Evolutionary conservation across 2,888 invertebrate species (phyloP).

Genomic region (Strigamia maritima): DNA sequence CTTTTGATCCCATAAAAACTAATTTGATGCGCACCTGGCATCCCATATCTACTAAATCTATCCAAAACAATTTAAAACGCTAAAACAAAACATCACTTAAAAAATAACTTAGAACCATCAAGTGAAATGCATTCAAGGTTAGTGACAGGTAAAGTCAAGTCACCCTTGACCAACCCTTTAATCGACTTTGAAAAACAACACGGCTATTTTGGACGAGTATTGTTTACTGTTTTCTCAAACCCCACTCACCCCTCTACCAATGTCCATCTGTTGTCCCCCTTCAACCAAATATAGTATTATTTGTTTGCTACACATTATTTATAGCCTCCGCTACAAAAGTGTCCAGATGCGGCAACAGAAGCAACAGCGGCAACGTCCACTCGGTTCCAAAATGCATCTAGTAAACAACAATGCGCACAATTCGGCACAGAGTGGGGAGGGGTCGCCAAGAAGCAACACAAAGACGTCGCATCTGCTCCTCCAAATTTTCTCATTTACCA

Average conservation of each 20-base stretch:
- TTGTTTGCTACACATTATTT: conserved; percentile 18
- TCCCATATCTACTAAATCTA: too few species aligned
- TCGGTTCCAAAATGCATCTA: conserved; percentile 1
- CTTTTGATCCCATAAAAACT: too few species aligned
- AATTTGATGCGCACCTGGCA: too few species aligned
- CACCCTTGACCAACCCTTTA: background rate
- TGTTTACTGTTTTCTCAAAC: background rate
- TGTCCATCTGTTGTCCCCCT: conserved; percentile 16
- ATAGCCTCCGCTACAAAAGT: conserved; percentile 15
- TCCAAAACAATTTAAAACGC: too few species aligned
- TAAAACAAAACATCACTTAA: too few species aligned
- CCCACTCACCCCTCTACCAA: background rate
- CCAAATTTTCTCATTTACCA: background rate
- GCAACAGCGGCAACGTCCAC: background rate
- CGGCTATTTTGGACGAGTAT: background rate
- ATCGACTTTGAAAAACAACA: background rate
- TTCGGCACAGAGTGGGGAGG: background rate
- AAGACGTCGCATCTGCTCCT: conserved; percentile 1
- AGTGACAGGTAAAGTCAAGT: background rate
- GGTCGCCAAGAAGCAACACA: background rate
- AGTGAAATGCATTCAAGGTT: background rate
- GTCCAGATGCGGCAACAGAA: conserved; percentile 6
- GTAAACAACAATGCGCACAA: conserved; percentile 13
- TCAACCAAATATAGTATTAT: conserved; percentile 15
- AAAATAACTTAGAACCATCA: background rate